Base-by-base conservation (phyloP, 2,113 vertebrate species). In the Terrapene triunguis region DNA sequence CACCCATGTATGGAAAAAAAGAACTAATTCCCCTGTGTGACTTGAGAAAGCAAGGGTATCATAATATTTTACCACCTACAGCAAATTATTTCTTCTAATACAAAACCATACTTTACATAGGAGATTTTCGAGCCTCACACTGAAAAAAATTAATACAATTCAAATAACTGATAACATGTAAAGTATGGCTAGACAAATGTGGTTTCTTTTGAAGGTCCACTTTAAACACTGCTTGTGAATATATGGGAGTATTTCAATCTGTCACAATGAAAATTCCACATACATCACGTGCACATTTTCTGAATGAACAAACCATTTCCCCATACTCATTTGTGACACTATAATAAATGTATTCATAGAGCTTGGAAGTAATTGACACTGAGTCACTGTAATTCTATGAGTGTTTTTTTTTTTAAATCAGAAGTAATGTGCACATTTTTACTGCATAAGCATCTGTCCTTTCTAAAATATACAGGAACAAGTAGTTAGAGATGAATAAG, bases 191-290 rank as follows among this genome's bases (percentile, higher is more conserved):
- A 92, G 14, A 91, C 1, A 48, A 88, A 96, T 1, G 81, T 92
- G 81, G 85, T 96, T 97, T 94, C 95, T 95, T 95, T 96, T 93
- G 74, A 96, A 95, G 93, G 85, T 89, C 93, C 74, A 87, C 80
- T 96, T 93, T 92, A 47, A 92, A 95, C 47, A 6, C 65, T 88
- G 87, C 94, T 93, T 85, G 92, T 85, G 87, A 97, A 94, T 5
- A 21, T 92, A 88, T 88, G 89, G 81, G 96, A 97, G 35, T n/a
- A 96, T 97, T 96, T 97, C 94, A 96, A 86, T 84, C 88, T 88
- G 94, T 93, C 76, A 97, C 95, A 97, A 96, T 97, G 94, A 97
- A 96, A 97, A 97, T 97, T 97, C 95, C 89, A 95, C 1, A 19
- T 96, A 97, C 97, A 93, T 95, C 94, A 96, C 12, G 42, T 38